Conservation (phyloP, 2,113 vertebrate species). For the Vidua macroura region DNA sequence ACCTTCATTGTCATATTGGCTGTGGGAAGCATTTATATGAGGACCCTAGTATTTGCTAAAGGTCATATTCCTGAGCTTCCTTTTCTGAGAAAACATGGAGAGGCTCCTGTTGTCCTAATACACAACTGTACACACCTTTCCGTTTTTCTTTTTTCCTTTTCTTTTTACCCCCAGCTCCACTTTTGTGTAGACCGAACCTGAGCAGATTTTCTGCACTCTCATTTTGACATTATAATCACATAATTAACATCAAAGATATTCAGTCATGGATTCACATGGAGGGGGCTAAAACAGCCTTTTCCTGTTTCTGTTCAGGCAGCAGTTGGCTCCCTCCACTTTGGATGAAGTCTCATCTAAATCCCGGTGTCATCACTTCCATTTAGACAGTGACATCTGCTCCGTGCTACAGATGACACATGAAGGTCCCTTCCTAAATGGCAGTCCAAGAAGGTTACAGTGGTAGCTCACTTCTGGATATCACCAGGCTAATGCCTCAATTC, state of each 20-base stretch:
- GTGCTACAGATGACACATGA: neutral
- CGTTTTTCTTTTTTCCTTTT: neutral
- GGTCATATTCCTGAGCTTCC: neutral
- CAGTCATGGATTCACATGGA: neutral
- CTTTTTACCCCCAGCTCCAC: neutral
- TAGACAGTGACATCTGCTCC: neutral
- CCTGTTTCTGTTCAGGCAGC: neutral
- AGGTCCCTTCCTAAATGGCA: neutral
- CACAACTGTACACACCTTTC: neutral
- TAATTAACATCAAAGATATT: neutral
- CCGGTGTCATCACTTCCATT: neutral
- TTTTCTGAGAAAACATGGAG: neutral
- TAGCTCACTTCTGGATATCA: neutral
- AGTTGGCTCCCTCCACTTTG: neutral
- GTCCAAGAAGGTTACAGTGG: neutral
- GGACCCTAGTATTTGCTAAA: neutral
- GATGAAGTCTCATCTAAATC: neutral
- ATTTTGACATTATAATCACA: neutral
- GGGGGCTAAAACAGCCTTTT: neutral
- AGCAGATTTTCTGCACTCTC: neutral
- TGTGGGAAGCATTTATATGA: neutral
- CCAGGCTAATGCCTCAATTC: neutral
- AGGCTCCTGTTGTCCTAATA: neutral
- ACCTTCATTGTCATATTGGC: neutral
- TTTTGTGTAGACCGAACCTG: neutral